These are phyloP conservation scores for Ctena decussata DNA, from an alignment of 2,888 invertebrate species.

Conservation along the genomic window DNA sequence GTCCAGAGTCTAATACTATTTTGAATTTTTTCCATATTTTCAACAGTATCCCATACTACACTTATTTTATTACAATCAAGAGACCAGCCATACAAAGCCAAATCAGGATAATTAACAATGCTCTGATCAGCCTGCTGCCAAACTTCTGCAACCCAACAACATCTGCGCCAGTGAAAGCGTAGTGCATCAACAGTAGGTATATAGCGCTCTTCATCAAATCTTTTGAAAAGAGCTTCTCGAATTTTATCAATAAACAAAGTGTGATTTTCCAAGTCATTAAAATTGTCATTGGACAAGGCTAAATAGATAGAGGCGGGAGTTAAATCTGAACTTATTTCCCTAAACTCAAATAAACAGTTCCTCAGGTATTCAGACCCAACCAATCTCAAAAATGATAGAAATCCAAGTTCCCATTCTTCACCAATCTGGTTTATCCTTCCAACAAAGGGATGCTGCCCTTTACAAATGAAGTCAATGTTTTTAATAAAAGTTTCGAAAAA, in stretches of 20 bases:
- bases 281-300: neutral
- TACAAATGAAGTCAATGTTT: neutral
- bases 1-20: no score
- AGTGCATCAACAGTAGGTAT: conserved; percentile 10
- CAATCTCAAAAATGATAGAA: conserved; percentile 2
- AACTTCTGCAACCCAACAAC: no score
- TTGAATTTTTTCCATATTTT: no score
- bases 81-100: no score
- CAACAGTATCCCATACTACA: no score
- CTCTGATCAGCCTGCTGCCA: no score
- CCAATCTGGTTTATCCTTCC: neutral
- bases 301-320: neutral
- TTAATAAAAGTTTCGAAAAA: conserved; percentile 5
- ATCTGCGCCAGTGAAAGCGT: no score
- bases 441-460: neutral
- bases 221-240: conserved; percentile 4
- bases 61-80: no score
- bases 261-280: neutral
- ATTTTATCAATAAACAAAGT: neutral
- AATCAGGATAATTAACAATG: no score
- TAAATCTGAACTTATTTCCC: neutral
- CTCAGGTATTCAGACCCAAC: conserved; percentile 12
- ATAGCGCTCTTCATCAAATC: conserved; percentile 9
- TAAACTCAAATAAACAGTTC: neutral
- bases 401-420: neutral